A percentile compares a stretch with the other conserved stretches of the same genome.
Conservation (phyloP, 2,113 vertebrate species). For the Platycercus adscitus region DNA sequence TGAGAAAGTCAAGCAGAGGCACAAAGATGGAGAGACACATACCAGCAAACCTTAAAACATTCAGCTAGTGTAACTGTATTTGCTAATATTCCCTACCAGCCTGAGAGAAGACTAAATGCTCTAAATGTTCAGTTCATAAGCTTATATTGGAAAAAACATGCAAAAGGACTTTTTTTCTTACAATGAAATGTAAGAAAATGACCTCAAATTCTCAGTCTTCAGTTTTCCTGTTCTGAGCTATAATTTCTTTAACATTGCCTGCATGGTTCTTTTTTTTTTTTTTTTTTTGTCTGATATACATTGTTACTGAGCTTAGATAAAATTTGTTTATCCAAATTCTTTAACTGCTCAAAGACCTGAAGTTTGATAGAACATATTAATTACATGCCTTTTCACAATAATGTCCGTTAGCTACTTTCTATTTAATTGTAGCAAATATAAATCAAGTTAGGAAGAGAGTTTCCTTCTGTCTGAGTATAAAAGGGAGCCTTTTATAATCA, state of each 20-base stretch:
- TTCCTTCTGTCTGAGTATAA: background rate
- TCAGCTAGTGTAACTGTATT: background rate
- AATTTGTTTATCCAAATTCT: background rate
- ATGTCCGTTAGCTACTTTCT: background rate
- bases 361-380: background rate
- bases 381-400: background rate
- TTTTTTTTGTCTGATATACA: background rate
- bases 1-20: background rate
- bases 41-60: background rate
- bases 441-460: background rate
- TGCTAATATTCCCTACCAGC: background rate
- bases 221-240: background rate
- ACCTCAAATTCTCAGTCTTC: background rate
- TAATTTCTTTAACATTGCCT: background rate
- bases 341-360: background rate
- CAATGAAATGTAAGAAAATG: background rate
- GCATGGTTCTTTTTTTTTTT: background rate
- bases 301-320: background rate
- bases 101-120: background rate
- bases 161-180: background rate
- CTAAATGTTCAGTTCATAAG: background rate
- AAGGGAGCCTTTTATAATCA: background rate
- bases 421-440: background rate
- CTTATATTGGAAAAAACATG: background rate
- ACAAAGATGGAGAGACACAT: background rate